Evolutionary conservation across 2,888 invertebrate species (phyloP), one percentile per base, ranked within the genome.

Genomic region (Julus scandinavius): DNA sequence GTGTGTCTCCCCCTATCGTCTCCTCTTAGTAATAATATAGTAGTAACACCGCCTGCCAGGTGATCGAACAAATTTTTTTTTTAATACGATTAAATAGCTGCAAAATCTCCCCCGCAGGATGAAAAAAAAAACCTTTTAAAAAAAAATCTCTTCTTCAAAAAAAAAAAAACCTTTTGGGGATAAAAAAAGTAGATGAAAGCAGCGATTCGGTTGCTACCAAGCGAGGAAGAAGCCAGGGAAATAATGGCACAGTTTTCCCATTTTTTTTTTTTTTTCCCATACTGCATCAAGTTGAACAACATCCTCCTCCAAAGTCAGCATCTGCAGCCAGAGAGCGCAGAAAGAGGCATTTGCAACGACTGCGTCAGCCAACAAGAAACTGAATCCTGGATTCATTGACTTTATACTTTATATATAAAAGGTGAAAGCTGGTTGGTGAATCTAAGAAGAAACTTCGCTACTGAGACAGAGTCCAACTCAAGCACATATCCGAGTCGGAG

Each of bases 41-140:
- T n/a, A n/a, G n/a, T n/a, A n/a, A 9, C 49, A 49, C 49, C 72
- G 2, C 11, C 29, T 2, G 80, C 20, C 80, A 29, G 41, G 13
- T 85, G 85, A 85, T 85, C 85, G 85, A 85, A 29, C 29, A 29
- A 85, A 41, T 1, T 1, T 80, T 85, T 85, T 80, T 38, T 45
- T 45, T 85, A 85, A 85, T 85, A 85, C 85, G 85, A 85, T 85
- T 85, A 85, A 85, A 85, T 11, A 29, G 20, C 45, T 49, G 85
- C 7, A 85, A 50, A 49, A 20, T 45, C 84, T 41, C 45, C 85
- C 85, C 29, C 17, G 49, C 40, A 85, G 85, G 45, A 50, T n/a
- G 29, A 85, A 6, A 38, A 85, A 85, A 85, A 85, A 85, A 85
- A 20, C 4, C 20, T 7, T 38, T 38, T 54, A 13, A 11, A 20